These are phyloP conservation scores for Muraenolepis orangiensis DNA, from an alignment of 2,797 vertebrate species.

Conservation along the genomic window DNA sequence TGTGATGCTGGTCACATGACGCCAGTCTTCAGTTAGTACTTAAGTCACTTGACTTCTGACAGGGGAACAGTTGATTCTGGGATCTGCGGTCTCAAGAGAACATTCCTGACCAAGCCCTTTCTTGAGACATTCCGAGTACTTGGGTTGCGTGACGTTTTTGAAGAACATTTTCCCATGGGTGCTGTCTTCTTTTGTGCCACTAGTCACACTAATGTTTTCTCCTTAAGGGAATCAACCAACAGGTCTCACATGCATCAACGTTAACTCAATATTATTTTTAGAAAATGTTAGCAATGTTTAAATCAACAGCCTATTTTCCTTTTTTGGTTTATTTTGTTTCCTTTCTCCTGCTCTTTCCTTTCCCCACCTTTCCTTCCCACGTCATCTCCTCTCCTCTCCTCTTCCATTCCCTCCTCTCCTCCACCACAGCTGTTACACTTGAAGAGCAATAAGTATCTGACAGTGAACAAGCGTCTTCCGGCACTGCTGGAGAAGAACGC, in stretches of 20 bases:
- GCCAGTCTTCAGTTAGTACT: not conserved
- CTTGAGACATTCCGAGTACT: not conserved
- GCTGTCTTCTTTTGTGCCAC: not conserved
- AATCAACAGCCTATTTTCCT: not conserved
- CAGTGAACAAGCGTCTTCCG: conserved; percentile 96
- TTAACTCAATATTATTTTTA: not conserved
- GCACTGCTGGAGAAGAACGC: conserved; percentile 97
- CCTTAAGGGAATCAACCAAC: not conserved
- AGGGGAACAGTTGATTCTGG: not conserved
- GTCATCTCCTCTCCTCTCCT: not conserved
- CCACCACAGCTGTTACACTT: conserved; percentile 86
- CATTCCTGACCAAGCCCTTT: not conserved
- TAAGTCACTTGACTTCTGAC: not conserved
- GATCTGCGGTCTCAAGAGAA: not conserved
- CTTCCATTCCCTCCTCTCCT: not conserved
- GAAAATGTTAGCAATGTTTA: not conserved
- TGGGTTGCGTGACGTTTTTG: not conserved
- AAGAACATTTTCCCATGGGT: not conserved
- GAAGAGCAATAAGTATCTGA: conserved; percentile 99
- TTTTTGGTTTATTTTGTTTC: not conserved
- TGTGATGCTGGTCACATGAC: not conserved
- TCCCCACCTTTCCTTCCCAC: too few relatives aligned
- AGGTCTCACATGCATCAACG: not conserved
- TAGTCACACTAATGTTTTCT: not conserved
- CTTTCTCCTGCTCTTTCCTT: not conserved